Base-by-base conservation (phyloP, 2,888 invertebrate species). In the Hypsopygia costalis region DNA sequence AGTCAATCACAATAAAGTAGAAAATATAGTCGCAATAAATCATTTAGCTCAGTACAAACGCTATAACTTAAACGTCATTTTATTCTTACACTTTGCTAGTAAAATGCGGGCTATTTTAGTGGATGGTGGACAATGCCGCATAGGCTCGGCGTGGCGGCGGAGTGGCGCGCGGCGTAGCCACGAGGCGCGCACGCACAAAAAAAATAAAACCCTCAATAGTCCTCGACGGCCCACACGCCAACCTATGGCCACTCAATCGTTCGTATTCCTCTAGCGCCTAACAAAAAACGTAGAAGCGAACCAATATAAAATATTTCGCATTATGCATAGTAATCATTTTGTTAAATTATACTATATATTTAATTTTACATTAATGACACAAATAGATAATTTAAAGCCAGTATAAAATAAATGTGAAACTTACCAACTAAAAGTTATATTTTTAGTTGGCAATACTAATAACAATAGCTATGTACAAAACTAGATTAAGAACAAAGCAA, bases 171-270 rank as follows among this genome's bases (percentile, higher is more conserved):
- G 53, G 16, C 16, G 52, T 40, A 48, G 55, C 58, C 58, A 58
- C 58, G 62, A 63, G 49, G 58, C 58, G 67, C 16, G 25, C 25
- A 25, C 67, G 66, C 69, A 69, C 62, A 65, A 82, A 81, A 83
- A 82, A 76, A 49, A 58, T 60, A 69, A 73, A 70, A 73, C 60
- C 58, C 58, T 79, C 74, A 76, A 85, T 82, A 80, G 85, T 81
- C 74, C 81, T 81, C 77, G 60, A 71, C 86, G 62, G 81, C 85
- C 87, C 87, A 86, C 85, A 83, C 85, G 81, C 83, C 79, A 74
- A 62, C 78, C 81, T 77, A 71, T 80, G 77, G 81, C 77, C 81
- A 82, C 85, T 85, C 85, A 81, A 82, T 83, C 81, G 82, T 76
- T 70, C 69, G 70, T 75, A 73, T 72, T 75, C 59, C 62, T 63